Evolutionary conservation across 2,888 invertebrate genomes (phyloP), one percentile per base, ranked within the genome.

Genomic region (Psococerastis gibbosa): DNA sequence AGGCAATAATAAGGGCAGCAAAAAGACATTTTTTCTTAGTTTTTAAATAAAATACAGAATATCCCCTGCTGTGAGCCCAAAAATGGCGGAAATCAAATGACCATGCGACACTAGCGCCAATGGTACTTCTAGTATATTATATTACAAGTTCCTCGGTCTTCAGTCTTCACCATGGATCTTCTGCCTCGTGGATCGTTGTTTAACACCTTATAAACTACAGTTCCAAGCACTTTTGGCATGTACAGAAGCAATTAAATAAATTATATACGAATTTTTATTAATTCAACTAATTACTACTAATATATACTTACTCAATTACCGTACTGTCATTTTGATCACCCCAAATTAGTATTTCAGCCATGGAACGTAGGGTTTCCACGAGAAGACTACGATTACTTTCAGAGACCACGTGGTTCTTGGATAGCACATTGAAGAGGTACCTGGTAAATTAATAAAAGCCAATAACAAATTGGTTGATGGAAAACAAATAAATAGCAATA

Each of bases 241-340:
- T 42, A 27, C 16, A 15, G 18, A 6, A 33, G 15, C 32, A 45
- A 32, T 33, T 41, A 9, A 5, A 13, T n/a, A 13, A 18, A 43
- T 20, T 44, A n/a, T n/a, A n/a, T n/a, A n/a, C n/a, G n/a, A n/a
- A n/a, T 34, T 32, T 42, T 32, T n/a, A 43, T 41, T 5, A 13
- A 34, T 41, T 16, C 16, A 44, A 22, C 20, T 4, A 16, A 20
- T 22, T 22, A 18, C 5, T 16, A 18, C 13, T 43, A 20, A 17
- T 43, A 33, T 41, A 31, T 49, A 73, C 83, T 77, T 70, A 98
- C 97, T 99, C 98, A 67, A 99, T 98, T 22, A 99, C 97, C 44
- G 92, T 85, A 55, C 94, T 91, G 63, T 98, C 98, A 71, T 99
- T 98, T 64, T 99, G 98, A 66, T 99, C 98, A 35, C 98, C 98